Conservation (phyloP, 2,113 vertebrate genomes). For the Tangachromis dhanisi region DNA sequence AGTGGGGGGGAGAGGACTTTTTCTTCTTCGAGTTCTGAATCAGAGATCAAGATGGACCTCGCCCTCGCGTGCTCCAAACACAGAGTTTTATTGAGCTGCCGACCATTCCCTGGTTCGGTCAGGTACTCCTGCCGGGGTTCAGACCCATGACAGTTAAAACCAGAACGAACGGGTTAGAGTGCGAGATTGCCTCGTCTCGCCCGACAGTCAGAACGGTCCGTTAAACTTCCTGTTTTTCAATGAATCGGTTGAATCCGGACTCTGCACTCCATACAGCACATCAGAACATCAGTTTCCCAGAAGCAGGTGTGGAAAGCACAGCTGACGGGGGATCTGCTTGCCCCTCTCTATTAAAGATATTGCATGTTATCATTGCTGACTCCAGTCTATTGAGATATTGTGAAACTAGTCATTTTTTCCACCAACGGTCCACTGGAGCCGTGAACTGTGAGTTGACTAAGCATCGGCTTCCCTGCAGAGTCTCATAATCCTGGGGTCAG, state of each 20-base stretch:
- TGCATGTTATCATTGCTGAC: not conserved
- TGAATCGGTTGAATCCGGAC: not conserved
- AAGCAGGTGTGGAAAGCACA: not conserved
- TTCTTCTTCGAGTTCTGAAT: slow-evolving; percentile 31
- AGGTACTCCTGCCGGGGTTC: not conserved
- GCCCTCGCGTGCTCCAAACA: not conserved
- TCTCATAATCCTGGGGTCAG: not conserved
- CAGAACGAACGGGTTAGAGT: not conserved
- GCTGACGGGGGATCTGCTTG: not conserved
- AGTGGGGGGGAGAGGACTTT: slow-evolving; percentile 70
- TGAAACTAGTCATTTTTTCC: not conserved
- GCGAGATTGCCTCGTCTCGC: not conserved
- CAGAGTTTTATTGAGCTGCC: not conserved
- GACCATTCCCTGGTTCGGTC: slow-evolving; percentile 39
- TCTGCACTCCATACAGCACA: slow-evolving; percentile 17
- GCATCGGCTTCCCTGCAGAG: not conserved
- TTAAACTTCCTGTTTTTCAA: slow-evolving; percentile 6
- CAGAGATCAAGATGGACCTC: slow-evolving; percentile 31
- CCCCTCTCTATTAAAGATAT: not conserved
- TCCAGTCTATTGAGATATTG: not conserved
- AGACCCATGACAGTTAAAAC: slow-evolving; percentile 5
- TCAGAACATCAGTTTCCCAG: not conserved
- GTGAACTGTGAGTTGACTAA: not conserved
- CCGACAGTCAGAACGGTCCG: not conserved
- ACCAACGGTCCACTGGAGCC: not conserved